phyloP scores from a whole-genome alignment of 1,140 invertebrate species.

The Medauroidea extradentata region DNA sequence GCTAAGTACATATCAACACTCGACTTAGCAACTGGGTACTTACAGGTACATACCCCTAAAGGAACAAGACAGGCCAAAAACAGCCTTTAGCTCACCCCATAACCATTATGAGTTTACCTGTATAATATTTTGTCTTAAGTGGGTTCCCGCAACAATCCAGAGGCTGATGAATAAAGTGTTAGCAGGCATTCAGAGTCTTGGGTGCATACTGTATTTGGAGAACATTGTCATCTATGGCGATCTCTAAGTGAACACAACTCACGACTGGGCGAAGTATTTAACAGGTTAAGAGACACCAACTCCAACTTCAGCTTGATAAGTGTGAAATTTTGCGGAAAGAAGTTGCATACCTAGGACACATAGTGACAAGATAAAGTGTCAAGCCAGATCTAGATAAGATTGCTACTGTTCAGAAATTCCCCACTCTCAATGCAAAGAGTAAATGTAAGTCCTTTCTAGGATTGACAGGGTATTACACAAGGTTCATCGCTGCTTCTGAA shows the following conservation, averaged over 20 bases:
- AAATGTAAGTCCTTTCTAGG: slow-evolving; percentile 28
- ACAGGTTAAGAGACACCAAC: too few species aligned
- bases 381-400: slow-evolving; percentile 27
- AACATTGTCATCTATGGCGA: too few species aligned
- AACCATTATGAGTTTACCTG: too few species aligned
- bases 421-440: slow-evolving; percentile 19
- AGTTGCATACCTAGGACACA: too few species aligned
- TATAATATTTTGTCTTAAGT: slow-evolving; percentile 37
- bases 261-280: too few species aligned
- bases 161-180: slow-evolving; percentile 28
- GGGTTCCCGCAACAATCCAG: slow-evolving; percentile 36
- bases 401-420: slow-evolving; percentile 21
- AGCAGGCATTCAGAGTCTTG: slow-evolving; percentile 1
- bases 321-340: too few species aligned
- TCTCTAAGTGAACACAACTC: too few species aligned
- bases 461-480: slow-evolving; percentile 19
- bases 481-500: not conserved
- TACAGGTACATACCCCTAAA: slow-evolving; percentile 6
- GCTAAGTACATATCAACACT: slow-evolving; percentile 34
- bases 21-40: slow-evolving; percentile 39
- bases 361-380: too few species aligned
- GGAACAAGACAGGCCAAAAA: slow-evolving; percentile 40
- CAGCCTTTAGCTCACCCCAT: slow-evolving; percentile 40
- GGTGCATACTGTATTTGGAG: too few species aligned
- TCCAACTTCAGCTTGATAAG: too few species aligned